Base-by-base conservation (phyloP, 2,888 invertebrate genomes). In the Rhodophaea formosa region DNA sequence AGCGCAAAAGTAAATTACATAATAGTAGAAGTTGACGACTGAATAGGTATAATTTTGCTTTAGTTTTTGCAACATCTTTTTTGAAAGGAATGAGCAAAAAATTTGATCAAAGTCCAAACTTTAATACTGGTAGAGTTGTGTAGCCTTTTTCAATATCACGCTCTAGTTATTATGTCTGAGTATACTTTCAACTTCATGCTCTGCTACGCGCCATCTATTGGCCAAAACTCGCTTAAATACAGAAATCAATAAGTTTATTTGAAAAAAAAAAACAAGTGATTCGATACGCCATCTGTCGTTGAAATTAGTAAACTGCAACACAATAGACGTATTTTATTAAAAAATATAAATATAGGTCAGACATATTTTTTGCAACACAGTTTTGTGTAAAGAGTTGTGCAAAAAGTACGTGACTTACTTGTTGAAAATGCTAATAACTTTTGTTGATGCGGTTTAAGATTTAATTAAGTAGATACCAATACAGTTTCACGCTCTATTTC, bases 241-340 rank as follows among this genome's bases (percentile, higher is more conserved):
- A n/a, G n/a, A n/a, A 46, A 16, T 15, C 15, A 15, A 44, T 42
- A 35, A 35, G 12, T 10, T 10, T 10, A 32, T 32, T 12, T 0
- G 35, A 35, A 2, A 12, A 23, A 47, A 29, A 47, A 14, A 29
- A n/a, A 30, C n/a, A 2, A 7, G 12, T 6, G 7, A 46, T 46
- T 46, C 10, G 46, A 46, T 12, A 49, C 49, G 15, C 49, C 32
- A 49, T 49, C 49, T 49, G 14, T 3, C 29, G 30, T 49, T 30
- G 14, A 32, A 30, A 32, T 7, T 30, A 6, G 47, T 15, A 49
- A 32, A 49, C 30, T 49, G 32, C 10, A 47, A 47, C 7, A 46
- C 16, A 23, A 23, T 12, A 12, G 46, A 14, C 23, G 23, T 23
- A 23, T 23, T 23, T 23, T 3, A 23, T 12, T 39, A 39, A 12